phyloP scores from a whole-genome alignment of 2,888 invertebrate species.

The Chymomyza procnemis region DNA sequence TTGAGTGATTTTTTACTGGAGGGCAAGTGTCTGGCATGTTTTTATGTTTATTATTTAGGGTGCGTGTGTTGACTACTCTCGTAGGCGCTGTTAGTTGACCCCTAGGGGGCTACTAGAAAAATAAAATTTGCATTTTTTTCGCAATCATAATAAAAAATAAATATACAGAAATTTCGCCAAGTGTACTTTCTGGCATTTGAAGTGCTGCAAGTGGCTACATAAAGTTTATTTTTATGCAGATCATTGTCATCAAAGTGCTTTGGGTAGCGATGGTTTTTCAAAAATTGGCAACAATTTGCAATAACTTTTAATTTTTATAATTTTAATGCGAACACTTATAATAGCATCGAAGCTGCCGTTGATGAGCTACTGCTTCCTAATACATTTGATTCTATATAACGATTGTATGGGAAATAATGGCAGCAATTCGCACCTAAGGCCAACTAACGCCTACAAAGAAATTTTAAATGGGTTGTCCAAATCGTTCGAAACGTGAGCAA shows the following conservation, averaged over 20 bases:
- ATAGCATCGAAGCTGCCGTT: no score
- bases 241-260: neutral
- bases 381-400: no score
- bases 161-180: slow-evolving; percentile 25
- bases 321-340: no score
- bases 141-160: neutral
- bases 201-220: neutral
- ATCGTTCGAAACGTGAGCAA: no score
- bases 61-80: slow-evolving; percentile 20
- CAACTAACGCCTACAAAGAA: no score
- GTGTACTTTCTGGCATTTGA: neutral
- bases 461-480: no score
- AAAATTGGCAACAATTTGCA: no score
- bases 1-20: neutral
- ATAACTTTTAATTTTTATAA: no score
- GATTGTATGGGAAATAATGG: no score
- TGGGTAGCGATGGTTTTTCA: no score
- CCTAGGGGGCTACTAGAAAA: slow-evolving; percentile 25
- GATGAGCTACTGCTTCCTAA: no score
- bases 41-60: neutral
- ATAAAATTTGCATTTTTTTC: neutral
- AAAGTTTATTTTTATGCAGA: neutral
- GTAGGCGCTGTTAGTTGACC: slow-evolving; percentile 55
- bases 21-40: neutral
- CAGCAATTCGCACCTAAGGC: no score